phyloP scores from a whole-genome alignment of 2,797 vertebrate genomes.

The Rhynchonycteris naso region DNA sequence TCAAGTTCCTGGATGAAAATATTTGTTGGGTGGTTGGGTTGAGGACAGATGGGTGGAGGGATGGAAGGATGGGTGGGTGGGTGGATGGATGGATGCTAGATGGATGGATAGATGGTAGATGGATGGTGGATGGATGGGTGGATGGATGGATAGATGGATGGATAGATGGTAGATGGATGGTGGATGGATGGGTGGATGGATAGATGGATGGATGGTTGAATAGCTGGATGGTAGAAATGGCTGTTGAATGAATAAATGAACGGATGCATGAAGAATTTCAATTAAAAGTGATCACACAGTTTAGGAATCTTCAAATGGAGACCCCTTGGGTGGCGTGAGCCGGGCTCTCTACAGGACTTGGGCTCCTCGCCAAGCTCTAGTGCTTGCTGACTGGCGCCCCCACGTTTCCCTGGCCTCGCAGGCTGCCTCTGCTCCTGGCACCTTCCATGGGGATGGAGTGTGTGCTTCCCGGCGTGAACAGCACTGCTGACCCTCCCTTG shows the following conservation, averaged over 20 bases:
- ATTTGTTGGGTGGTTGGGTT: not conserved
- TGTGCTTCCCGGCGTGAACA: conserved; percentile 50
- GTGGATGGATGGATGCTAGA: not conserved
- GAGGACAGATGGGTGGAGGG: not conserved
- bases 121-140: too few relatives aligned
- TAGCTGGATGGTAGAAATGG: not conserved
- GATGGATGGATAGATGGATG: fast-evolving
- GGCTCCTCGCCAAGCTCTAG: too few relatives aligned
- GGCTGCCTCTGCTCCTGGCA: not conserved
- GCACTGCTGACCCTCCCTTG: conserved; percentile 53
- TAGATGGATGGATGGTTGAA: not conserved
- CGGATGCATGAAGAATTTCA: not conserved
- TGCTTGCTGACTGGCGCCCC: not conserved
- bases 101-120: not conserved
- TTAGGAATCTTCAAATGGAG: not conserved
- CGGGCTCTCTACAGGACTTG: fast-evolving
- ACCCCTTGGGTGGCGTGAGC: not conserved
- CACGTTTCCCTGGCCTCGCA: fast-evolving
- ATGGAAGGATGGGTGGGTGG: too few relatives aligned
- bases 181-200: not conserved
- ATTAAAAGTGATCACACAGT: not conserved
- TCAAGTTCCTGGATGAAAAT: not conserved
- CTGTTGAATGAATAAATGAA: not conserved
- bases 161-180: not conserved
- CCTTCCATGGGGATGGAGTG: not conserved